Base-by-base conservation (phyloP, 2,888 invertebrate species). In the Imbricaverruca yamaguchii region DNA sequence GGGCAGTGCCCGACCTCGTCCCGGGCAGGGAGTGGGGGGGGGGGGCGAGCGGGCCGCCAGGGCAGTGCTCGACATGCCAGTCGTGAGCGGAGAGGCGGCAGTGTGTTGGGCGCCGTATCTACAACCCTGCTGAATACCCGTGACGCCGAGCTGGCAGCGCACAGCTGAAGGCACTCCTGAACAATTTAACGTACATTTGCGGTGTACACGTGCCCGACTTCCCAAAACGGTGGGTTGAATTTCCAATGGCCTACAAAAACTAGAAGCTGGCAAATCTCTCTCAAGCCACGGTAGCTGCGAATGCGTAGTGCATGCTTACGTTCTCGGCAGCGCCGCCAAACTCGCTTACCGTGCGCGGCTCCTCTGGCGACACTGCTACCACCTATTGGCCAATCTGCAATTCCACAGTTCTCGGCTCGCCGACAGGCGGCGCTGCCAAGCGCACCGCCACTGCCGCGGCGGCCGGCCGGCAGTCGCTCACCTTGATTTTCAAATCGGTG, bases 401-500 rank as follows among this genome's bases (percentile, higher is more conserved):
- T 1, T 3, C 39, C 39, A 1, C 39, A 4, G 39, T 39, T 39
- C 39, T 39, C 39, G 39, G 39, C 39, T 39, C 39, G 13, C 61
- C 18, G 8, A 18, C 61, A 63, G 61, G 18, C 61, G 61, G 8
- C 61, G 0, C 18, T 18, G 18, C 61, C 18, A 18, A 63, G 18
- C 8, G 12, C 61, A 18, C 61, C 0, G 18, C 7, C 8, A 21
- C 12, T 18, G 61, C 61, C 61, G 12, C 65, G 39, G 39, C 39
- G 39, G 39, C 39, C 39, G 39, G 39, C 39, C 39, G 39, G 39
- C 39, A 1, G 39, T 39, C 69, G 74, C 82, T 86, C 85, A 89
- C 89, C 88, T 89, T 90, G 86, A 89, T 84, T 80, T 84, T 82
- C 53, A 89, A 86, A 87, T 88, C 83, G 83, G 91, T 91, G 86